These are phyloP conservation scores for Coptotermes formosanus DNA, from an alignment of 1,140 invertebrate species.

Conservation along the genomic window DNA sequence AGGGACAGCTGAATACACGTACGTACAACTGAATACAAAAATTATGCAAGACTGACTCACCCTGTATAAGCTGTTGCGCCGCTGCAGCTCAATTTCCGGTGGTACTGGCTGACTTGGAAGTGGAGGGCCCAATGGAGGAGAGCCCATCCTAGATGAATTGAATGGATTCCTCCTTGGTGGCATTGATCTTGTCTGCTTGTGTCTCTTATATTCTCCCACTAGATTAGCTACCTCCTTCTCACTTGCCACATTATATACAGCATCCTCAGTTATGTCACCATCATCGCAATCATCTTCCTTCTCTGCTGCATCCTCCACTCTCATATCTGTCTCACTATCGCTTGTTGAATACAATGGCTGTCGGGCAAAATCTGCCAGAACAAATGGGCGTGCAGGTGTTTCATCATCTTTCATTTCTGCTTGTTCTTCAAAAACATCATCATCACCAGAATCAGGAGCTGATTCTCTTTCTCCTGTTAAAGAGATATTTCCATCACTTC, in stretches of 20 bases:
- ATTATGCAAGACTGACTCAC: conserved; percentile 47
- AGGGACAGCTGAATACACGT: too few relatives aligned
- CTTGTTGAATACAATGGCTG: conserved; percentile 10
- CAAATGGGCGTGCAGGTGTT: conserved; percentile 24
- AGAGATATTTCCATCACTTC: neutral
- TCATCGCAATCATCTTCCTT: neutral
- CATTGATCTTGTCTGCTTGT: conserved; percentile 58
- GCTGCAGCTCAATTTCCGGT: conserved; percentile 73
- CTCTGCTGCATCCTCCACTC: conserved; percentile 16
- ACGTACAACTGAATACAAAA: too few relatives aligned
- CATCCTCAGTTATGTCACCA: neutral
- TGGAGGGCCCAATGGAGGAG: conserved; percentile 24
- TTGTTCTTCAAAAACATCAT: conserved; percentile 27
- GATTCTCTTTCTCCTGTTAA: neutral
- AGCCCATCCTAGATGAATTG: conserved; percentile 20
- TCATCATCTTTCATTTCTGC: neutral
- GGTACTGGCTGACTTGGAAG: conserved; percentile 53
- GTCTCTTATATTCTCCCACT: conserved; percentile 60
- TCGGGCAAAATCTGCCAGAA: conserved; percentile 28
- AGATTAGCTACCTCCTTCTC: conserved; percentile 54
- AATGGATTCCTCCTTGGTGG: conserved; percentile 45
- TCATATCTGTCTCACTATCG: conserved; percentile 30
- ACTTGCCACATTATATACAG: conserved; percentile 53
- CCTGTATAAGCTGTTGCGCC: conserved; percentile 74
- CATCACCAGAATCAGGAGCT: conserved; percentile 17